Evolutionary conservation across 2,113 vertebrate genomes (phyloP).

Genomic region (Nothocercus nigrocapillus): DNA sequence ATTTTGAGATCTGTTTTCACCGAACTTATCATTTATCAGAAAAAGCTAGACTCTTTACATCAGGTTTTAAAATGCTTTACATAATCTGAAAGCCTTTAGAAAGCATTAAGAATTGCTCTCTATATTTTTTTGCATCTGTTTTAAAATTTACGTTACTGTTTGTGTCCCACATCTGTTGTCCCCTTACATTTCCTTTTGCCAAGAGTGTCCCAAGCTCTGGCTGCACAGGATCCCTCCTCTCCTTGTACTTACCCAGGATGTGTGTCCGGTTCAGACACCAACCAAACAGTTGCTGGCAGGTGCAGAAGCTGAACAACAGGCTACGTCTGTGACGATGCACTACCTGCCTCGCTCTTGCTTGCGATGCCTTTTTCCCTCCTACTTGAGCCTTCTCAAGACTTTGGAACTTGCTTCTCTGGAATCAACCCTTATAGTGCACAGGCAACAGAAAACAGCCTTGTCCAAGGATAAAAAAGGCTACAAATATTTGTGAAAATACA

Average conservation of each 20-base stretch:
- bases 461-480: neutral
- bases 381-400: neutral
- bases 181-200: neutral
- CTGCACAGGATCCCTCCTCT: neutral
- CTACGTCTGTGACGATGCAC: neutral
- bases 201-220: neutral
- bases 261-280: neutral
- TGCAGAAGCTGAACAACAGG: neutral
- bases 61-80: neutral
- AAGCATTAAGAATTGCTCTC: neutral
- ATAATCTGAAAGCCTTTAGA: neutral
- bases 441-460: accelerated
- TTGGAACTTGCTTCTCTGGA: neutral
- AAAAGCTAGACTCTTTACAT: neutral
- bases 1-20: neutral
- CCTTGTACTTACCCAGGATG: accelerated
- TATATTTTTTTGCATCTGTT: neutral
- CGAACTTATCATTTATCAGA: neutral
- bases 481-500: neutral
- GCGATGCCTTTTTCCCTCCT: neutral
- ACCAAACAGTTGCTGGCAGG: neutral
- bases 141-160: neutral
- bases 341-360: neutral
- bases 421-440: accelerated
- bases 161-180: neutral